phyloP scores from a whole-genome alignment of 2,113 vertebrate genomes.

The Sarotherodon lohbergeri region DNA sequence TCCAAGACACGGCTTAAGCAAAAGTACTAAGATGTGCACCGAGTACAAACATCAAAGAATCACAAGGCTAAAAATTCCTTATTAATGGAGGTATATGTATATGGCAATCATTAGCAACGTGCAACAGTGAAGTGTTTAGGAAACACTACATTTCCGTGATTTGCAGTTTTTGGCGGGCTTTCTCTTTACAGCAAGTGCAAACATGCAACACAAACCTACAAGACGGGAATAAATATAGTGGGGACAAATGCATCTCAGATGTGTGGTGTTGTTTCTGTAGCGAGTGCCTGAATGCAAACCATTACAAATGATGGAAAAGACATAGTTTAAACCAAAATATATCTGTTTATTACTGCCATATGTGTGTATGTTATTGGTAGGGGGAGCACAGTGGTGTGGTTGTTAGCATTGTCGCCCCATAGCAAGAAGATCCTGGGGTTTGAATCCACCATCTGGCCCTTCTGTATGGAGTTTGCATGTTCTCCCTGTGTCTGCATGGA shows the following conservation, averaged over 20 bases:
- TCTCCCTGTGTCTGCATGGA: neutral
- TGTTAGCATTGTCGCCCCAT: neutral
- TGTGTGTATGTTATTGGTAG: neutral
- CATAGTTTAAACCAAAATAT: neutral
- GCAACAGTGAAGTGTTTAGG: neutral
- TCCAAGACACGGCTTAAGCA: neutral
- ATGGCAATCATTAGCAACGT: neutral
- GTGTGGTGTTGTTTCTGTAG: fast-evolving
- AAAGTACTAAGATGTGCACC: neutral
- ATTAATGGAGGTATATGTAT: neutral
- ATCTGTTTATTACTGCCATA: neutral
- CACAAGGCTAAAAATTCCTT: neutral
- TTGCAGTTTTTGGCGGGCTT: fast-evolving
- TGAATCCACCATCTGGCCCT: neutral
- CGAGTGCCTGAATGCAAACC: neutral
- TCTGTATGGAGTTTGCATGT: neutral
- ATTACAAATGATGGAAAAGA: neutral
- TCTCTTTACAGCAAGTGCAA: neutral
- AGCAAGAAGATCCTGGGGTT: neutral
- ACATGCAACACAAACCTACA: neutral
- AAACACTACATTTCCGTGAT: neutral
- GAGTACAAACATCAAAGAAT: neutral
- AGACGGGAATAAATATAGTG: neutral
- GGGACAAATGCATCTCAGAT: neutral
- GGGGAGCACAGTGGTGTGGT: no score